phyloP scores from a whole-genome alignment of 2,797 vertebrate genomes.

The Malurus splendens region DNA sequence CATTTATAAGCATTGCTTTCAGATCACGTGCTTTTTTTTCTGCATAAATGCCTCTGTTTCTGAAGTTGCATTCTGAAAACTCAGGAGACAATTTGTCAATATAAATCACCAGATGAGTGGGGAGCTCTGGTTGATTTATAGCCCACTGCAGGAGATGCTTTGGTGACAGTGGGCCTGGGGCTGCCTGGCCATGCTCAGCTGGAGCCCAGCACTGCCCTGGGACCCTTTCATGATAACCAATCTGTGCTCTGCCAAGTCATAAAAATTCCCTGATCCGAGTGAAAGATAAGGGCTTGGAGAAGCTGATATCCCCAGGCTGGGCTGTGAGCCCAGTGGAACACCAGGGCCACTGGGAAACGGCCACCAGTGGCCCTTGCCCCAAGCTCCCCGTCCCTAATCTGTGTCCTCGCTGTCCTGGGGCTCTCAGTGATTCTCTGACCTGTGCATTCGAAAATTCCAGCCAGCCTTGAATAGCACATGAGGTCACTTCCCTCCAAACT shows the following conservation, averaged over 20 bases:
- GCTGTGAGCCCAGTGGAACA: not conserved
- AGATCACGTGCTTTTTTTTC: not conserved
- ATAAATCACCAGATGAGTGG: not conserved
- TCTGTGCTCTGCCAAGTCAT: not conserved
- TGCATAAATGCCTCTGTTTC: not conserved
- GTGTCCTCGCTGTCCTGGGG: not conserved
- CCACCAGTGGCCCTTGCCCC: not conserved
- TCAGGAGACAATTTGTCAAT: not conserved
- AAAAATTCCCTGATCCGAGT: not conserved
- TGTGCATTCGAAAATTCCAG: not conserved
- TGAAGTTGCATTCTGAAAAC: not conserved
- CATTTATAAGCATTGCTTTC: not conserved
- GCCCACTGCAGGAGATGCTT: not conserved
- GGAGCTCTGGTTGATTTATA: not conserved
- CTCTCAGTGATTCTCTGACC: not conserved
- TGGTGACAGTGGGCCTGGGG: not conserved
- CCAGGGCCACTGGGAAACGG: not conserved
- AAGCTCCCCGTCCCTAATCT: not conserved
- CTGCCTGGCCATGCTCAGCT: not conserved
- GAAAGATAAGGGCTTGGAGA: not conserved
- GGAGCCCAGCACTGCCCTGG: not conserved
- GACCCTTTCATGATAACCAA: accelerated
- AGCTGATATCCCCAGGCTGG: not conserved
- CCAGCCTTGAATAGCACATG: not conserved
- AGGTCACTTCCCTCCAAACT: not conserved